These are phyloP conservation scores for Ianthella basta DNA, from an alignment of 37 sponge, comb jelly and placozoan genomes.

Conservation along the genomic window DNA sequence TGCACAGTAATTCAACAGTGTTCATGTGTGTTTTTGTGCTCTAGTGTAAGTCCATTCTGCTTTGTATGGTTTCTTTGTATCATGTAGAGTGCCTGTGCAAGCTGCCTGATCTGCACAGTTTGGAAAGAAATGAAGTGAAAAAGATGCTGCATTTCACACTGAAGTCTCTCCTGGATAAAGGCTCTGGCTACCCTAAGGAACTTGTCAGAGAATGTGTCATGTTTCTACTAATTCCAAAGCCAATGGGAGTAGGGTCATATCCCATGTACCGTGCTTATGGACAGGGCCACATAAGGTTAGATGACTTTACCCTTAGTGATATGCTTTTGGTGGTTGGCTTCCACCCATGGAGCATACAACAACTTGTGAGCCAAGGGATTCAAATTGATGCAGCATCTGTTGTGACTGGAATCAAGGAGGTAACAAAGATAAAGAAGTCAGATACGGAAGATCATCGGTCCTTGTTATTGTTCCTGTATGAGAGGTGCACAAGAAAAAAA, in stretches of 20 bases:
- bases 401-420: constrained; percentile 5
- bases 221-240: neutral
- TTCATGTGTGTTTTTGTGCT: too few relatives aligned
- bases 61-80: too few relatives aligned
- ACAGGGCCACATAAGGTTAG: neutral
- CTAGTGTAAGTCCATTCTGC: too few relatives aligned
- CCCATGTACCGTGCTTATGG: neutral
- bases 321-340: neutral
- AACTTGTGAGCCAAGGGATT: neutral
- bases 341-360: neutral
- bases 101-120: too few relatives aligned
- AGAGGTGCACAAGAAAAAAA: neutral
- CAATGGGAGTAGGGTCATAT: neutral
- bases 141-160: neutral
- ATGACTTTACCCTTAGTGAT: neutral
- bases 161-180: constrained; percentile 10
- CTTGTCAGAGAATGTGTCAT: neutral
- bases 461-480: neutral
- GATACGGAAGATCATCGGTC: neutral
- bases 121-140: too few relatives aligned
- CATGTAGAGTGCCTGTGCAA: too few relatives aligned
- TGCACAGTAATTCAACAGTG: too few relatives aligned
- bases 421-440: neutral
- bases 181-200: neutral
- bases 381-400: constrained; percentile 9